These are phyloP conservation scores for Protonibea diacanthus DNA, from an alignment of 2,797 vertebrate genomes.

Conservation along the genomic window DNA sequence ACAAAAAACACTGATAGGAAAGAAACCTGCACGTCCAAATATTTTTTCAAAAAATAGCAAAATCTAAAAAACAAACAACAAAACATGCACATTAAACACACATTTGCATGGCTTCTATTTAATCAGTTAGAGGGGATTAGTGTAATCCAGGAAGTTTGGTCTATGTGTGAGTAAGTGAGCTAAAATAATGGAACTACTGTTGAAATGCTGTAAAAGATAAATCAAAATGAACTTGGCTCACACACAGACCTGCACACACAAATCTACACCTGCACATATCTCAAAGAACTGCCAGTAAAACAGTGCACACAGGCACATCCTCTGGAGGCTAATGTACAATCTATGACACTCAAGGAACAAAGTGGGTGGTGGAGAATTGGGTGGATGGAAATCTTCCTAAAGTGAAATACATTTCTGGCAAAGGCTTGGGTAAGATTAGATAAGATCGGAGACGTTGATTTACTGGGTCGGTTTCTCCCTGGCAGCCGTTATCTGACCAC, in stretches of 20 bases:
- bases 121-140: neutral
- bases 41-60: neutral
- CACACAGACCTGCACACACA: slow-evolving; percentile 5
- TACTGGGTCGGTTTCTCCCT: slow-evolving; percentile 81
- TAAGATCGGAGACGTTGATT: slow-evolving; percentile 78
- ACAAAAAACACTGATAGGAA: neutral
- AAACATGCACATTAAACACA: neutral
- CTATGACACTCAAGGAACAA: slow-evolving; percentile 52
- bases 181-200: neutral
- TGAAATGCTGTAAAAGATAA: slow-evolving; percentile 4
- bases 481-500: slow-evolving; percentile 83
- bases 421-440: slow-evolving; percentile 76
- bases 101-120: neutral
- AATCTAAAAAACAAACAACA: neutral
- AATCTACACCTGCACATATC: slow-evolving; percentile 27
- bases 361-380: slow-evolving; percentile 66
- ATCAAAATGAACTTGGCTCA: slow-evolving; percentile 5
- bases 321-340: slow-evolving; percentile 20
- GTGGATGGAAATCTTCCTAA: slow-evolving; percentile 70
- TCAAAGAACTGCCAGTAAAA: slow-evolving; percentile 5
- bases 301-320: slow-evolving; percentile 3
- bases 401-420: slow-evolving; percentile 80
- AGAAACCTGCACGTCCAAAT: neutral
- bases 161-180: neutral
- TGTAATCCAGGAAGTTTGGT: neutral